Evolutionary conservation across 2,797 vertebrate species (phyloP).

Genomic region (Nothura maculosa): DNA sequence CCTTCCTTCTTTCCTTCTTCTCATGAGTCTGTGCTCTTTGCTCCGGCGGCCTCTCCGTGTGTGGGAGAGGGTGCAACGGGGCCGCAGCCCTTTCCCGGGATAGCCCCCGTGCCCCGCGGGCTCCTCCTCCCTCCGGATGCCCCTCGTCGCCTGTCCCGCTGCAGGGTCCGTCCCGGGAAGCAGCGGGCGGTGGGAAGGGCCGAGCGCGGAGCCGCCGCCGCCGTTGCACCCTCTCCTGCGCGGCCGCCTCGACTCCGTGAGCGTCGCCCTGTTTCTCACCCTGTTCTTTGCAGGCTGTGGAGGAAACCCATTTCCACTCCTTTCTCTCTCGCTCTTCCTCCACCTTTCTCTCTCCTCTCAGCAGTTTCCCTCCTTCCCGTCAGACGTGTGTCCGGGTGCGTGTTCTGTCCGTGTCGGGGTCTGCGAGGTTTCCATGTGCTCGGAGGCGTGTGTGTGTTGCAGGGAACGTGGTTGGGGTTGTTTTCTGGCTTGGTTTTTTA

Average conservation of each 20-base stretch:
- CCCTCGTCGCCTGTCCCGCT: rapidly evolving
- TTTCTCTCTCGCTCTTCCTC: slow-evolving; percentile 79
- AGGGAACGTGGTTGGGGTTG: neutral
- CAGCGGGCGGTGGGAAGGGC: neutral
- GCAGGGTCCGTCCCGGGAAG: neutral
- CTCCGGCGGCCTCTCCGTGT: slow-evolving; percentile 87
- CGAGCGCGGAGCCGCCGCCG: neutral
- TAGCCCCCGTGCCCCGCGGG: rapidly evolving
- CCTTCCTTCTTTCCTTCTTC: slow-evolving; percentile 78
- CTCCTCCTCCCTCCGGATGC: neutral
- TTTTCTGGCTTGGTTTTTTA: neutral
- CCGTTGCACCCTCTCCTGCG: slow-evolving; percentile 81
- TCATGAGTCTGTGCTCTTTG: slow-evolving; percentile 82
- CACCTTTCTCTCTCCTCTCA: slow-evolving; percentile 80
- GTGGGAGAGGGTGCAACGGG: slow-evolving; percentile 66
- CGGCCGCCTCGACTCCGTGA: slow-evolving; percentile 74
- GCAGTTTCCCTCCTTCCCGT: slow-evolving; percentile 76
- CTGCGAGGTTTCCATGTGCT: slow-evolving; percentile 29
- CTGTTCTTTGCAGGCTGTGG: slow-evolving; percentile 90
- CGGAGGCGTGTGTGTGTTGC: slow-evolving; percentile 17
- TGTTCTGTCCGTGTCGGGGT: slow-evolving; percentile 71
- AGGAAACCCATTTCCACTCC: slow-evolving; percentile 85
- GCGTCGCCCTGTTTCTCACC: slow-evolving; percentile 78
- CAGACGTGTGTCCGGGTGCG: slow-evolving; percentile 71
- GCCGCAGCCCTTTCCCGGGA: neutral